phyloP scores from a whole-genome alignment of 2,113 vertebrate species.

The Poeciliopsis retropinna region DNA sequence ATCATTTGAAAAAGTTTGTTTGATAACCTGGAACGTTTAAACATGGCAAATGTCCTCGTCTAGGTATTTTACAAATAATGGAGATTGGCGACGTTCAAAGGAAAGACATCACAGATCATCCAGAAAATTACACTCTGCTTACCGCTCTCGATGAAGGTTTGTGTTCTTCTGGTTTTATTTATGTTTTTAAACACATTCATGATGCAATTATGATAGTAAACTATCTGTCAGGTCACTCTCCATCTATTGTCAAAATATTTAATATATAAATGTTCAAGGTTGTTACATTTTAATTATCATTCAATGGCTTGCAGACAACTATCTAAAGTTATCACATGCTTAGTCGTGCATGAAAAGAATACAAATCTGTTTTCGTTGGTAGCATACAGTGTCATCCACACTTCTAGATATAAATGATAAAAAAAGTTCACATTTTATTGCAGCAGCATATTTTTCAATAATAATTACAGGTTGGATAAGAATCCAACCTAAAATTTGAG shows the following conservation, averaged over 20 bases:
- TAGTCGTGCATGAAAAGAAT: not conserved
- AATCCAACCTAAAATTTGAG: not conserved
- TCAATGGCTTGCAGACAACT: not conserved
- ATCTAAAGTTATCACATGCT: not conserved
- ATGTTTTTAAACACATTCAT: not conserved
- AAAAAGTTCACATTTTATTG: not conserved
- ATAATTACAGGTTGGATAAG: not conserved
- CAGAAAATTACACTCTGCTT: constrained; percentile 79
- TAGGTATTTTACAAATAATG: constrained; percentile 77
- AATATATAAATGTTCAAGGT: not conserved
- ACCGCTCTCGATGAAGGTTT: constrained; percentile 78
- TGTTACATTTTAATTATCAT: not conserved
- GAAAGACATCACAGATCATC: constrained; percentile 77
- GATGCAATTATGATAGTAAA: not conserved
- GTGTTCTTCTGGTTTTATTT: not conserved
- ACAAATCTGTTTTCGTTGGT: not conserved
- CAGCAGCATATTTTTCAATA: not conserved
- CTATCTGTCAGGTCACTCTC: not conserved
- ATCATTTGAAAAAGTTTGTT: not conserved
- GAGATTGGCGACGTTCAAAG: constrained; percentile 76
- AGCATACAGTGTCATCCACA: too few species aligned
- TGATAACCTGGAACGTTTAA: too few species aligned
- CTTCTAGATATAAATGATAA: too few species aligned
- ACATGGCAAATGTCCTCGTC: not conserved
- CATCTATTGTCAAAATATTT: not conserved